These are phyloP conservation scores for Megaleporinus macrocephalus DNA, from an alignment of 2,113 vertebrate species.

Conservation along the genomic window DNA sequence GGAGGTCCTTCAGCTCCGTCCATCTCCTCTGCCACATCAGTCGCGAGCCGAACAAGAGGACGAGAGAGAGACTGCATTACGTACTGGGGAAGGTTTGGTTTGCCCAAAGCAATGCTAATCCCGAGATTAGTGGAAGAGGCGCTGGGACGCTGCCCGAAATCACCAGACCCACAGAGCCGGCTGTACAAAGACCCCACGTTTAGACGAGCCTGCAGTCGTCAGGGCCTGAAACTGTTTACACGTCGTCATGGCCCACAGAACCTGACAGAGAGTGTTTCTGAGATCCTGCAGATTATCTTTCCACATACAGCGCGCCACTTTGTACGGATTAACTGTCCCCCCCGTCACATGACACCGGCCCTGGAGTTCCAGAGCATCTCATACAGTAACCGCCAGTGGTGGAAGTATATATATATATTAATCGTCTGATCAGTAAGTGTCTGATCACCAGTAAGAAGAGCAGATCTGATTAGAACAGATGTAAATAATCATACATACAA, in stretches of 20 bases:
- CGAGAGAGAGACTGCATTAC: not conserved
- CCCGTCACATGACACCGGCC: not conserved
- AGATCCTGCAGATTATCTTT: not conserved
- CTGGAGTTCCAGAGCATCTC: not conserved
- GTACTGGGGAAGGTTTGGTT: too few species aligned
- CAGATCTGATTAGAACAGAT: too few species aligned
- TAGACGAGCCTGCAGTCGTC: too few species aligned
- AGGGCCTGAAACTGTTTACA: not conserved
- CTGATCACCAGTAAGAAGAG: too few species aligned
- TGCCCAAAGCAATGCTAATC: not conserved
- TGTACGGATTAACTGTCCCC: conserved; percentile 6
- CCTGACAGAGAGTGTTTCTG: not conserved
- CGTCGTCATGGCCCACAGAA: not conserved
- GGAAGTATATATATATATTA: too few species aligned
- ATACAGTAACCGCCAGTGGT: too few species aligned
- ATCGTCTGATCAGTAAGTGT: too few species aligned
- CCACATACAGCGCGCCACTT: not conserved
- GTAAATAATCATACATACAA: too few species aligned
- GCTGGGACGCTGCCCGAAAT: too few species aligned
- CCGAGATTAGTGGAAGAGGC: not conserved
- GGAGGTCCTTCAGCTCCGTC: not conserved
- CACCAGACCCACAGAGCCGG: too few species aligned
- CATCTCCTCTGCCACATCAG: not conserved
- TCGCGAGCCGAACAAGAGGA: not conserved
- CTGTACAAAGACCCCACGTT: too few species aligned